phyloP scores from a whole-genome alignment of 2,888 invertebrate genomes.

The Parnassius glacialis region DNA sequence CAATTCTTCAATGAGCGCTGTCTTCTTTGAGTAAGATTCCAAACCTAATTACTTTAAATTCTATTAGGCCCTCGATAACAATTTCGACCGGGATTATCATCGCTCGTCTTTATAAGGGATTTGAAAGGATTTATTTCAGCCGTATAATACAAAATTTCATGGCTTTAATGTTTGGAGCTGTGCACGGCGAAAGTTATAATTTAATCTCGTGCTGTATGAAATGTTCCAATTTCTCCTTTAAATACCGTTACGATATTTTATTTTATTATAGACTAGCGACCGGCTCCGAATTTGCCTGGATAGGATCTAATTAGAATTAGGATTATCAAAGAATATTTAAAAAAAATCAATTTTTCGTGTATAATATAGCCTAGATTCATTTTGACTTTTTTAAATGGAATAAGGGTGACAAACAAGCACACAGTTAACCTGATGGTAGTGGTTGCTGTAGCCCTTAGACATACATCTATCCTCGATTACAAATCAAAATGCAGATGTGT shows the following conservation, averaged over 20 bases:
- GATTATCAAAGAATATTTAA: no score
- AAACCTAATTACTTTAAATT: conserved; percentile 25
- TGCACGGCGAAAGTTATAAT: conserved; percentile 18
- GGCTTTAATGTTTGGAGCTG: conserved; percentile 17
- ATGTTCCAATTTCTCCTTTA: neutral
- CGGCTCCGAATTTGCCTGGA: no score
- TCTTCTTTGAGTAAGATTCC: conserved; percentile 17
- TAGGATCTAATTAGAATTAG: no score
- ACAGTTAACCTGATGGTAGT: no score
- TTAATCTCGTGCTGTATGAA: conserved; percentile 14
- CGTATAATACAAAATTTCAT: conserved; percentile 23
- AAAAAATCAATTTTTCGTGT: no score
- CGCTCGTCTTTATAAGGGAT: conserved; percentile 18
- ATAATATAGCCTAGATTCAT: no score
- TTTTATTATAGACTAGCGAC: conserved; percentile 8
- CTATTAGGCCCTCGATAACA: conserved; percentile 19
- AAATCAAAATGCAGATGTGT: no score
- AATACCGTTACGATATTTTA: conserved; percentile 31
- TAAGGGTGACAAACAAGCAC: no score
- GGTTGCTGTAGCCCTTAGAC: no score
- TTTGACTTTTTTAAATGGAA: no score
- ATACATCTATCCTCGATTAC: no score
- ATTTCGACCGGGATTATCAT: conserved; percentile 23
- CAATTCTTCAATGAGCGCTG: conserved; percentile 8
- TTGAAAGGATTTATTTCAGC: conserved; percentile 17